A percentile compares a stretch with the other conserved stretches of the same genome.
Evolutionary conservation across 2,113 vertebrate species (phyloP).

Genomic region (Hiodon alosoides): DNA sequence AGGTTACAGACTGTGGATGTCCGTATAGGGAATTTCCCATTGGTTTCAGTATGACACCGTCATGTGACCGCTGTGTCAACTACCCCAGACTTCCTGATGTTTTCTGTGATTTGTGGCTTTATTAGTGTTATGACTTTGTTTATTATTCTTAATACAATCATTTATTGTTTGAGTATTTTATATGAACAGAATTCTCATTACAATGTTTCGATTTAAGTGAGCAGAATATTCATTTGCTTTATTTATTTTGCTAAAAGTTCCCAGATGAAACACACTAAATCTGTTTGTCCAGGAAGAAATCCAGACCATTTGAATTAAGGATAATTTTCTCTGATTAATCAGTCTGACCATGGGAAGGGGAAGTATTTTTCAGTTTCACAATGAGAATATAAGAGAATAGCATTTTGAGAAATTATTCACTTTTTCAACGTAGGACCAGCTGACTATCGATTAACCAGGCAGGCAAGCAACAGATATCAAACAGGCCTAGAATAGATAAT

Average conservation of each 20-base stretch:
- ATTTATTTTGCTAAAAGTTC: conserved; percentile 22
- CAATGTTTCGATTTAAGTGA: conserved; percentile 16
- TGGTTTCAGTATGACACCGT: not conserved
- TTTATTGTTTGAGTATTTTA: conserved; percentile 18
- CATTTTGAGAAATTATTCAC: conserved; percentile 8
- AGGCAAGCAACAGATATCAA: conserved; percentile 1
- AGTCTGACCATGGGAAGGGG: not conserved
- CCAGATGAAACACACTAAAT: conserved; percentile 1
- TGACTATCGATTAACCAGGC: not conserved
- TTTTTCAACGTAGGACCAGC: not conserved
- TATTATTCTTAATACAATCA: conserved; percentile 12
- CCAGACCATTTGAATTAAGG: conserved; percentile 19
- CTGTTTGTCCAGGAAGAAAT: not conserved
- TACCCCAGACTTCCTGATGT: not conserved
- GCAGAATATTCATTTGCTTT: conserved; percentile 19
- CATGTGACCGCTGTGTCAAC: not conserved
- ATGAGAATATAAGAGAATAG: conserved; percentile 14
- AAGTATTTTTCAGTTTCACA: conserved; percentile 17
- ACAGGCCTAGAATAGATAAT: conserved; percentile 1
- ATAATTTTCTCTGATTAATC: conserved; percentile 16
- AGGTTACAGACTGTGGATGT: too few relatives aligned
- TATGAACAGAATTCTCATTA: conserved; percentile 18
- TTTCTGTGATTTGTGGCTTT: conserved; percentile 12
- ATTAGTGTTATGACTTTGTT: conserved; percentile 18
- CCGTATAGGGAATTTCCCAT: too few relatives aligned